Conservation (phyloP, 2,888 invertebrate species). For the Ecliptopera silaceata region DNA sequence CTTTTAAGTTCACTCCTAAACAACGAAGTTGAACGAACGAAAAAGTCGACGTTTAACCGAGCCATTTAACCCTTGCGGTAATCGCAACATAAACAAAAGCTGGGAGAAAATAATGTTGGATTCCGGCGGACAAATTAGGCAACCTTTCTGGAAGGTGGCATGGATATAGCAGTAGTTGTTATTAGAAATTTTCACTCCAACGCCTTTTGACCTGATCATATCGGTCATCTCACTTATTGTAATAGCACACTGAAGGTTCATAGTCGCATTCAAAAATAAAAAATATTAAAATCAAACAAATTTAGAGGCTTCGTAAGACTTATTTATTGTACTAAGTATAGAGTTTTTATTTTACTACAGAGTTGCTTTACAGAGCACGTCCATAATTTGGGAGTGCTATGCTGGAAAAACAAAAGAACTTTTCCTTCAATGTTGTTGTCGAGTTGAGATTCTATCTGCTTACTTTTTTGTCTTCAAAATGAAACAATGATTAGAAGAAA, state of each 20-base stretch:
- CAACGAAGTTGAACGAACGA: slow-evolving; percentile 73
- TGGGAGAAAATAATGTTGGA: slow-evolving; percentile 74
- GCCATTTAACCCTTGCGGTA: slow-evolving; percentile 78
- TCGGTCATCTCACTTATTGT: too few relatives aligned
- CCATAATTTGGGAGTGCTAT: not conserved
- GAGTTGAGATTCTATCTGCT: not conserved
- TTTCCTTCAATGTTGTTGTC: not conserved
- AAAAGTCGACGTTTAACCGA: slow-evolving; percentile 74
- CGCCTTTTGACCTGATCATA: too few relatives aligned
- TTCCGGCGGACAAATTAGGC: slow-evolving; percentile 79
- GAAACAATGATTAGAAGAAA: not conserved
- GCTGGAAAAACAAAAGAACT: not conserved
- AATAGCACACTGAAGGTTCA: too few relatives aligned
- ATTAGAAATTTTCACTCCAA: not conserved
- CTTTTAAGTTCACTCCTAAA: slow-evolving; percentile 70
- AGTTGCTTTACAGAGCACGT: too few relatives aligned
- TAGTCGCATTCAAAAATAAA: too few relatives aligned
- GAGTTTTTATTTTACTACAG: too few relatives aligned
- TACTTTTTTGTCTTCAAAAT: not conserved
- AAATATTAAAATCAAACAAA: too few relatives aligned
- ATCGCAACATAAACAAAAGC: slow-evolving; percentile 79
- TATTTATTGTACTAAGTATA: too few relatives aligned
- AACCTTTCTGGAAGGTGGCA: slow-evolving; percentile 66
- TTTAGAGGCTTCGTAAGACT: too few relatives aligned
- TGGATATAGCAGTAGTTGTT: slow-evolving; percentile 28